Percentiles rank a stretch among this genome's conserved stretches.
Evolutionary conservation across 2,113 vertebrate species (phyloP).

Genomic region (Gallinago paraguaiae): DNA sequence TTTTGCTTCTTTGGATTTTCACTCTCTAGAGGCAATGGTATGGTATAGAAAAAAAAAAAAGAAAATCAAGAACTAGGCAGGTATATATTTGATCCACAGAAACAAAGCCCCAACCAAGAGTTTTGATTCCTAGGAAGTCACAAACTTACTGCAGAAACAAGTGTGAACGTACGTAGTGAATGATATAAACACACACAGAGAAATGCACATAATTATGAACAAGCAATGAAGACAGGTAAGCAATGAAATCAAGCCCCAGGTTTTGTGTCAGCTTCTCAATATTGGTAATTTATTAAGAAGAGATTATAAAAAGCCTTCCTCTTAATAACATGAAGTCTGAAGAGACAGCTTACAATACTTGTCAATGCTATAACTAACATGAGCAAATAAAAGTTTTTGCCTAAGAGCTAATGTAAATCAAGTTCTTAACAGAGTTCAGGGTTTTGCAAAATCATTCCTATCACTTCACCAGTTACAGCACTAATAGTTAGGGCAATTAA

Average conservation of each 20-base stretch:
- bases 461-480: not conserved
- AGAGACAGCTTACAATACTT: not conserved
- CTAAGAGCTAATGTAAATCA: not conserved
- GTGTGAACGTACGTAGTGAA: not conserved
- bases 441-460: not conserved
- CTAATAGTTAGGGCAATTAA: not conserved
- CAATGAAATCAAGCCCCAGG: slow-evolving; percentile 29
- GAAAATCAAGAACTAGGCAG: not conserved
- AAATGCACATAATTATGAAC: not conserved
- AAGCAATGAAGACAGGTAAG: slow-evolving; percentile 62
- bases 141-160: not conserved
- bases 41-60: not conserved
- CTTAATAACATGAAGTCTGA: not conserved
- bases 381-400: not conserved
- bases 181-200: not conserved
- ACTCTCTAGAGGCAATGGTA: not conserved
- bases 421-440: fast-evolving
- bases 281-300: not conserved
- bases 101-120: not conserved
- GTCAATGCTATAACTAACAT: not conserved
- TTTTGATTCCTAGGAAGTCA: not conserved
- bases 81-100: not conserved
- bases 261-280: not conserved
- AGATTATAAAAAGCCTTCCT: not conserved
- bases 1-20: not conserved